Base-by-base conservation (phyloP, 2,888 invertebrate genomes). In the Parnassius mnemosyne region DNA sequence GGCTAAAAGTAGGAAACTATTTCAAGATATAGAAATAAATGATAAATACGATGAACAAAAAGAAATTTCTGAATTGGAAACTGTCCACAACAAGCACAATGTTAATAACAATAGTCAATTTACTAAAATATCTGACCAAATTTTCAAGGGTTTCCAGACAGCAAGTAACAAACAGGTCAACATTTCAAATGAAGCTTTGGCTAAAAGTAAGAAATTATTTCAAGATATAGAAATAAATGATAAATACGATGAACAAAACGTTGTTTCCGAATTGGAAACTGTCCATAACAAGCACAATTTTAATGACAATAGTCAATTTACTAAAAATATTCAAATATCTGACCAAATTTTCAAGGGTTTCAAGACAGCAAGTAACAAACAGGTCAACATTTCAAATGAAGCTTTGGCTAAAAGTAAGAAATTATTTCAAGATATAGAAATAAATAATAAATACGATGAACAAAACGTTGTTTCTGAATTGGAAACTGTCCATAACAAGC, bases 121-220 rank as follows among this genome's bases (percentile, higher is more conserved):
- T 34, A 34, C 34, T 34, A 5, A 34, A 34, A 34, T 5, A 7
- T 34, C 49, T n/a, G 12, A n/a, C n/a, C 11, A 12, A 9, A 10
- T 5, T 53, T 68, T 70, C 61, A 58, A 67, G 65, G 73, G 78
- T 9, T 80, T 81, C 66, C 65, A 74, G 66, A 82, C 79, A 9
- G 82, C 79, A 10, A 75, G 69, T 61, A 79, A 79, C 41, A 80
- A 79, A 64, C 61, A 65, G 13, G 68, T 81, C n/a, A 13, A 51
- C n/a, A 69, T 82, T 49, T 78, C 79, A 10, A 73, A 81, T 68
- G 70, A 76, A 50, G 72, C 79, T 47, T 66, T 86, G 13, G 68
- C 76, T 56, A 79, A 74, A 67, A 80, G 79, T 47, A 80, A 72
- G 63, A 73, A 71, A 50, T 64, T 85, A 43, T 84, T 85, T 72